These are phyloP conservation scores for Myiothlypis coronata DNA, from an alignment of 2,797 vertebrate species.

Conservation along the genomic window DNA sequence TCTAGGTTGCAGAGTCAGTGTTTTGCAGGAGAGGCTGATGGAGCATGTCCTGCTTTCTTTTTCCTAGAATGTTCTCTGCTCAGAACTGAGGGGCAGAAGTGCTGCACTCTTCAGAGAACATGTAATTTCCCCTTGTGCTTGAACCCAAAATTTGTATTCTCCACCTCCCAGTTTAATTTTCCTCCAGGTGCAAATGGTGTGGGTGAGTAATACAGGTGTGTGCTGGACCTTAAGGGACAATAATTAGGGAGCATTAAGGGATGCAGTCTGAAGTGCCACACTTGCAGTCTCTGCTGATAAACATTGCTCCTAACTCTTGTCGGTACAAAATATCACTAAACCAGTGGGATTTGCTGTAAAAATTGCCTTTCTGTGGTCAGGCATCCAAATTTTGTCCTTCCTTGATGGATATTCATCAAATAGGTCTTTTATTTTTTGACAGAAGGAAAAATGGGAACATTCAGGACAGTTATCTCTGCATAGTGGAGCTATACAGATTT, in stretches of 20 bases:
- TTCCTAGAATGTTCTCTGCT: not conserved
- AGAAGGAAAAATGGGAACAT: not conserved
- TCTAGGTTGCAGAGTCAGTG: not conserved
- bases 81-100: not conserved
- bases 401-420: not conserved
- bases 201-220: not conserved
- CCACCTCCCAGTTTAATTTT: not conserved
- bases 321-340: not conserved
- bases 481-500: not conserved
- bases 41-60: not conserved
- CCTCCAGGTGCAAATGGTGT: not conserved
- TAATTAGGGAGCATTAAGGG: not conserved
- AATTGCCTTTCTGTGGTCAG: not conserved
- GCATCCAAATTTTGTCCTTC: not conserved
- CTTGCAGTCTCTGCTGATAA: not conserved
- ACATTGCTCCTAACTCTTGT: not conserved
- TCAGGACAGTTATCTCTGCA: not conserved
- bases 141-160: not conserved
- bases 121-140: not conserved
- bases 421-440: not conserved
- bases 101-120: not conserved
- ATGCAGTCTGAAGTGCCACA: not conserved
- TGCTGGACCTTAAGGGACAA: not conserved
- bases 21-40: not conserved
- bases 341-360: not conserved